Evolutionary conservation across 2,888 invertebrate species (phyloP).

Genomic region (Fabriciana adippe): DNA sequence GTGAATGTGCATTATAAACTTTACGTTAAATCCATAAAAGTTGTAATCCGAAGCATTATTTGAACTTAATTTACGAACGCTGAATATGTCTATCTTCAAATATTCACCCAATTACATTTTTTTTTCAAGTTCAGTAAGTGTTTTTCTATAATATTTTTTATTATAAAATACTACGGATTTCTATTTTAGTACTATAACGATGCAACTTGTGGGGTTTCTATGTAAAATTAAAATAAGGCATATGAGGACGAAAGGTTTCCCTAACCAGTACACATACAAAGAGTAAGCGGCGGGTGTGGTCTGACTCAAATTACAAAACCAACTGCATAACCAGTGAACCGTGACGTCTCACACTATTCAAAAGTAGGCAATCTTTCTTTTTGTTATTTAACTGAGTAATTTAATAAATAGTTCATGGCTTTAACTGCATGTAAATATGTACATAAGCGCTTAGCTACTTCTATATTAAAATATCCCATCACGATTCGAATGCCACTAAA

Average conservation of each 20-base stretch:
- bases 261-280: constrained; percentile 51
- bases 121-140: too few relatives aligned
- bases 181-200: constrained; percentile 24
- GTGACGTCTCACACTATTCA: constrained; percentile 21
- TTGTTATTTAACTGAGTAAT: not conserved
- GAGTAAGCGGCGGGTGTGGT: constrained; percentile 46
- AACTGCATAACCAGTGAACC: constrained; percentile 35
- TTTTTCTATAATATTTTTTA: too few relatives aligned
- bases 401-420: too few relatives aligned
- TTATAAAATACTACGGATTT: constrained; percentile 1
- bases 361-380: constrained; percentile 12
- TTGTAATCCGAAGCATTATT: too few relatives aligned
- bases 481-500: constrained; percentile 46
- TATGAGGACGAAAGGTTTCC: constrained; percentile 69
- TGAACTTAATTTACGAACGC: too few relatives aligned
- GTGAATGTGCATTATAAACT: too few relatives aligned
- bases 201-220: constrained; percentile 61
- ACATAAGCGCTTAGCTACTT: not conserved
- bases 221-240: constrained; percentile 60
- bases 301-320: constrained; percentile 46
- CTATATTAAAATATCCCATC: constrained; percentile 38
- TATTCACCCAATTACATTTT: constrained; percentile 8
- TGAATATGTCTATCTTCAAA: too few relatives aligned
- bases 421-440: not conserved
- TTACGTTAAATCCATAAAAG: too few relatives aligned